These are phyloP conservation scores for Chironomus striatipennis DNA, from an alignment of 1,140 invertebrate genomes.

Conservation along the genomic window DNA sequence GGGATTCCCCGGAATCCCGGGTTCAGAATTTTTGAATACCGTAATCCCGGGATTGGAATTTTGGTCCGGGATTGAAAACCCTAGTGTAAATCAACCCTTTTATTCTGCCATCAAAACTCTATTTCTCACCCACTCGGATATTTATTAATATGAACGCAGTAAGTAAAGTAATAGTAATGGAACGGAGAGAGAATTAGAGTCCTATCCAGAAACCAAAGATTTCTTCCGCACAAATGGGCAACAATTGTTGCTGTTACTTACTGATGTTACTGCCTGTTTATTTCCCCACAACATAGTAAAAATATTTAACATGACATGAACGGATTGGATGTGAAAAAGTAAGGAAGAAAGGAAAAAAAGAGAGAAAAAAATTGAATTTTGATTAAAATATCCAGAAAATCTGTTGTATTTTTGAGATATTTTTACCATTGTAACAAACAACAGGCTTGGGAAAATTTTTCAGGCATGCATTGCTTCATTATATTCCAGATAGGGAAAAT, in stretches of 20 bases:
- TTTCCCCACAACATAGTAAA: neutral
- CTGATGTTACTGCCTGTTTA: neutral
- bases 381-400: slow-evolving; percentile 22
- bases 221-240: slow-evolving; percentile 20
- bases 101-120: neutral
- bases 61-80: no score
- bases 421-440: neutral
- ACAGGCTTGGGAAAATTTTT: neutral
- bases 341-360: no score
- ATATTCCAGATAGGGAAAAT: neutral
- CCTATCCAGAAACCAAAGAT: slow-evolving; percentile 15
- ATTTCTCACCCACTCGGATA: neutral
- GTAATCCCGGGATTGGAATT: no score
- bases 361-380: slow-evolving; percentile 9
- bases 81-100: slow-evolving; percentile 22
- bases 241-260: neutral
- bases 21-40: no score
- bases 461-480: neutral
- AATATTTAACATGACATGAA: neutral
- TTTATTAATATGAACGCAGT: neutral
- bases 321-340: neutral
- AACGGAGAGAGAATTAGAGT: slow-evolving; percentile 4
- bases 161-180: neutral
- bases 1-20: no score
- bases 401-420: slow-evolving; percentile 18